Conservation (phyloP, 2,888 invertebrate genomes). For the Phasia obesa region DNA sequence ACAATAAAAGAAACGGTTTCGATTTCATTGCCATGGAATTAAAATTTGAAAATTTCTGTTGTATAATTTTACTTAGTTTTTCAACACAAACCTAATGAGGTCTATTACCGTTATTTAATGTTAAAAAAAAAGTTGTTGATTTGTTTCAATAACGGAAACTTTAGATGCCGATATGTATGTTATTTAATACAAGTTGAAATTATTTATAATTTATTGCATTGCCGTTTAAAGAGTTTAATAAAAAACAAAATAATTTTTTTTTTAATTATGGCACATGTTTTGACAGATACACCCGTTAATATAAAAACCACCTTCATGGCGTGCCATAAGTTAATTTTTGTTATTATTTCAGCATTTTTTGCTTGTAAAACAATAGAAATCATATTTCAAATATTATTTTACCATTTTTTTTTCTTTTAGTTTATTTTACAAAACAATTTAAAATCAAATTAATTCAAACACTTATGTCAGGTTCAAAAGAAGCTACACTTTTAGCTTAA, state of each 20-base stretch:
- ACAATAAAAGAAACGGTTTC: too few species aligned
- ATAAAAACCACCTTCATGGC: constrained; percentile 37
- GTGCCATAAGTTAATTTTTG: constrained; percentile 49
- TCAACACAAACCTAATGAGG: too few species aligned
- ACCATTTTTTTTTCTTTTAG: constrained; percentile 14
- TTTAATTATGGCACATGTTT: constrained; percentile 45
- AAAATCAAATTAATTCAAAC: constrained; percentile 66
- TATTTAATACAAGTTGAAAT: background rate
- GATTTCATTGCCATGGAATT: too few species aligned
- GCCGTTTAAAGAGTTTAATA: too few species aligned
- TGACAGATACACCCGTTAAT: constrained; percentile 14
- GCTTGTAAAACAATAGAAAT: constrained; percentile 66
- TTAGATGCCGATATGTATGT: background rate
- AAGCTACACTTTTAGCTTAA: constrained; percentile 38
- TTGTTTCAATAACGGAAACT: too few species aligned
- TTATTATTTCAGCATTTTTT: constrained; percentile 20
- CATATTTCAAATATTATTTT: constrained; percentile 63
- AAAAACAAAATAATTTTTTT: too few species aligned
- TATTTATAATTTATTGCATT: too few species aligned
- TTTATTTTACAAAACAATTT: constrained; percentile 52
- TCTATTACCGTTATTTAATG: too few species aligned
- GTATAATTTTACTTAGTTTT: too few species aligned
- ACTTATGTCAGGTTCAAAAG: constrained; percentile 56
- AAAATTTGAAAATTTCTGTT: too few species aligned
- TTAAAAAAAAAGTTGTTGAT: too few species aligned